Conservation (phyloP, 2,113 vertebrate genomes). For the Notarius quadriscutis region DNA sequence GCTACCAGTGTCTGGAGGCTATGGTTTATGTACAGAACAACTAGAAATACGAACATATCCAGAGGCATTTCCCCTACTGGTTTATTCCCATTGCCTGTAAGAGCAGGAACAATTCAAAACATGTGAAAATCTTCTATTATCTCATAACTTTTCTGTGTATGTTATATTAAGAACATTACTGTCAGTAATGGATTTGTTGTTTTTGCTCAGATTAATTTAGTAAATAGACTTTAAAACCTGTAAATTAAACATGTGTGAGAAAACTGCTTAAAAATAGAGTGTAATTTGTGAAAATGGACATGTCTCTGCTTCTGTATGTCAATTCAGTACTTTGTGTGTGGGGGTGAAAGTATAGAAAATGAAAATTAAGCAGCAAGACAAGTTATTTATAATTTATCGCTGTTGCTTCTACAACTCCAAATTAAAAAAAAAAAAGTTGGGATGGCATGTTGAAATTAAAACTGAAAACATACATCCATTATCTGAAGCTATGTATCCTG, state of each 20-base stretch:
- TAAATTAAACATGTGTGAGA: not conserved
- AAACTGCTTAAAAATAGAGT: not conserved
- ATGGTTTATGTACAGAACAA: constrained; percentile 27
- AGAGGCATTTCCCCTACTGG: constrained; percentile 22
- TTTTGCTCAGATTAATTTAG: constrained; percentile 9
- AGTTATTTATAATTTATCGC: not conserved
- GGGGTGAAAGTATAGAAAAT: not conserved
- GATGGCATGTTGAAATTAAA: no score
- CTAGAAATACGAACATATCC: constrained; percentile 39
- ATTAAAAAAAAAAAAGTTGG: no score
- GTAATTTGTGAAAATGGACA: not conserved
- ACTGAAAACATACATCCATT: no score
- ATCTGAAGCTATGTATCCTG: no score
- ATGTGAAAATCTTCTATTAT: constrained; percentile 18
- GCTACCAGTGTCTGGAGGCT: constrained; percentile 32
- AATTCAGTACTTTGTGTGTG: not conserved
- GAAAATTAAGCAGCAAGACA: not conserved
- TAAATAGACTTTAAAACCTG: not conserved
- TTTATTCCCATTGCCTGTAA: constrained; percentile 24
- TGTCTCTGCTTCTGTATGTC: not conserved
- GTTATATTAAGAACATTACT: constrained; percentile 6
- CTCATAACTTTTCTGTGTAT: constrained; percentile 29
- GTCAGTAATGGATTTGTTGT: constrained; percentile 13
- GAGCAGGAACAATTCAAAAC: constrained; percentile 33
- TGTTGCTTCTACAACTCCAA: not conserved